A percentile compares a stretch with the other conserved stretches of the same genome.
Conservation (phyloP, 2,113 vertebrate species). For the Ageneiosus marmoratus region DNA sequence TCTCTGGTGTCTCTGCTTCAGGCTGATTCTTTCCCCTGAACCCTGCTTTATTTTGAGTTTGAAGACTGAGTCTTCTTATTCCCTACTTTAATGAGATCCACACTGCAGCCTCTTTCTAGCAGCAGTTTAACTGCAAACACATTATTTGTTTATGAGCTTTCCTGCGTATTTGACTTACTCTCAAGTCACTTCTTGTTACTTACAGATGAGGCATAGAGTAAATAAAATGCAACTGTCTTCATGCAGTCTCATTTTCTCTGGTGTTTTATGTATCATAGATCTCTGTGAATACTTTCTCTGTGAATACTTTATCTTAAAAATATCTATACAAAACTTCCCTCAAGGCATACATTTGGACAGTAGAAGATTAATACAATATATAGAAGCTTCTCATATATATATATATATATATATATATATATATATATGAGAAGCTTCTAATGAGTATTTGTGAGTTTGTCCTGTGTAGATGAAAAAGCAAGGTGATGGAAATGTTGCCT, state of each 20-base stretch:
- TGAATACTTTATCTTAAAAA: not conserved
- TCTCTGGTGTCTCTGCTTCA: slow-evolving; percentile 29
- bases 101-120: slow-evolving; percentile 18
- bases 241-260: not conserved
- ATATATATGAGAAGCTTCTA: not conserved
- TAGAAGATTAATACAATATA: not conserved
- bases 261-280: slow-evolving; percentile 1
- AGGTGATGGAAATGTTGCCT: not conserved
- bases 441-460: not conserved
- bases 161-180: not conserved
- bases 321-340: not conserved
- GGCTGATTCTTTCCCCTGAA: slow-evolving; percentile 25
- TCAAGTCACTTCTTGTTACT: slow-evolving; percentile 24
- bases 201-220: slow-evolving; percentile 18
- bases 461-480: not conserved
- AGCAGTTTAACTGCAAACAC: slow-evolving; percentile 36
- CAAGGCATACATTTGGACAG: not conserved
- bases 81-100: slow-evolving; percentile 27
- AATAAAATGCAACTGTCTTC: slow-evolving; percentile 14
- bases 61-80: slow-evolving; percentile 20
- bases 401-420: no score
- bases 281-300: not conserved
- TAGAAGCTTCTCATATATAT: not conserved
- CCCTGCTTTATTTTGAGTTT: slow-evolving; percentile 29
- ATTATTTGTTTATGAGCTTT: slow-evolving; percentile 27